Percentiles rank a stretch among this genome's conserved stretches.
phyloP scores from a whole-genome alignment of 2,113 vertebrate species.

The Caranx ignobilis region DNA sequence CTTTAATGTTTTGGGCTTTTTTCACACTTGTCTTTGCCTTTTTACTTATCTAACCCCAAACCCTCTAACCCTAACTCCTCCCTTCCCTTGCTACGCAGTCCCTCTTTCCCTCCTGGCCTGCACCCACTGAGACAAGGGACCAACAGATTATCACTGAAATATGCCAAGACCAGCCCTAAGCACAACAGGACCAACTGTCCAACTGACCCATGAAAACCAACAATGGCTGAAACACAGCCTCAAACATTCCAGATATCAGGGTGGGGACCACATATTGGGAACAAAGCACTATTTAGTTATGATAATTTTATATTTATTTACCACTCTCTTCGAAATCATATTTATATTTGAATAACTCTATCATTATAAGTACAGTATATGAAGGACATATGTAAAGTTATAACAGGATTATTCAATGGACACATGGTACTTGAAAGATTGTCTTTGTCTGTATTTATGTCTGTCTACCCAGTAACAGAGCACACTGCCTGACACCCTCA shows the following conservation, averaged over 20 bases:
- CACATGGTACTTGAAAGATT: slow-evolving; percentile 50
- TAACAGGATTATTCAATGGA: slow-evolving; percentile 47
- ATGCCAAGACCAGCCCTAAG: slow-evolving; percentile 65
- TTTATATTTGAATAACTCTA: slow-evolving; percentile 63
- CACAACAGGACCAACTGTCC: slow-evolving; percentile 68
- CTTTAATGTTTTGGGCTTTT: slow-evolving; percentile 46
- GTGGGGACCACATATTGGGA: slow-evolving; percentile 22
- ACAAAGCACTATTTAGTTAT: slow-evolving; percentile 55
- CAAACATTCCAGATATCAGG: slow-evolving; percentile 66
- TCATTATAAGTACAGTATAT: slow-evolving; percentile 45
- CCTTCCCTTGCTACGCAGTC: slow-evolving; percentile 23
- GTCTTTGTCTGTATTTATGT: slow-evolving; percentile 60
- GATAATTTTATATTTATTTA: slow-evolving; percentile 49
- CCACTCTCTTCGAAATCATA: slow-evolving; percentile 62
- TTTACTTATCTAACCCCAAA: slow-evolving; percentile 1
- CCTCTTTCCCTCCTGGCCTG: neutral
- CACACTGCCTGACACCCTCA: slow-evolving; percentile 81
- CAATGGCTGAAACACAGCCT: slow-evolving; percentile 26
- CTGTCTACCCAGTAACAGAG: slow-evolving; percentile 72
- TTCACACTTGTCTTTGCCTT: slow-evolving; percentile 23
- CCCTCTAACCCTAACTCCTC: neutral
- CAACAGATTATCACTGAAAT: slow-evolving; percentile 63
- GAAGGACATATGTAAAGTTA: slow-evolving; percentile 38
- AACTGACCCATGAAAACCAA: slow-evolving; percentile 30
- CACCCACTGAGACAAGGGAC: slow-evolving; percentile 52